phyloP scores from a whole-genome alignment of 2,113 vertebrate species.

The Ptychochromis oligacanthus region DNA sequence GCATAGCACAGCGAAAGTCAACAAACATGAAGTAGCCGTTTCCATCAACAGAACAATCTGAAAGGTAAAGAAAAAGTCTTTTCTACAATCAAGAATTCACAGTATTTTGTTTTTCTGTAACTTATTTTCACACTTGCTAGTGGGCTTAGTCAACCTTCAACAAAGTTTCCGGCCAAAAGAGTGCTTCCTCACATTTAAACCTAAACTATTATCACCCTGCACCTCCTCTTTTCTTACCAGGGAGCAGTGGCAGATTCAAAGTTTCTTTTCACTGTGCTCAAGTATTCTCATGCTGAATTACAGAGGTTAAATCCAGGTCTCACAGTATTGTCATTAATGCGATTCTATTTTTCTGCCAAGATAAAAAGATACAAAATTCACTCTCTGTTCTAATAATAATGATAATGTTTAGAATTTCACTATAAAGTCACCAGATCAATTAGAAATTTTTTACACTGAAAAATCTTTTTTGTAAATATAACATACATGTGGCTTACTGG shows the following conservation, averaged over 20 bases:
- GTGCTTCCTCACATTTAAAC: neutral
- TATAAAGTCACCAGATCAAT: neutral
- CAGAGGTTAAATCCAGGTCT: neutral
- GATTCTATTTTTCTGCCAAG: neutral
- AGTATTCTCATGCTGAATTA: neutral
- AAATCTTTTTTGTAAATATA: neutral
- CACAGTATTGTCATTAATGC: neutral
- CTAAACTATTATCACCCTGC: neutral
- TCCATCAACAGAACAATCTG: neutral
- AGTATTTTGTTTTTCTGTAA: neutral
- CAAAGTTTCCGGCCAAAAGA: neutral
- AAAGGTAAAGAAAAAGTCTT: neutral
- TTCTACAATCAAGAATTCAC: neutral
- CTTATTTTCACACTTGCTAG: neutral
- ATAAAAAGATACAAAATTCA: neutral
- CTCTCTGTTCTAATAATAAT: neutral
- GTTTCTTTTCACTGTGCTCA: neutral
- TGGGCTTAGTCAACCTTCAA: neutral
- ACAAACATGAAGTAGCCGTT: constrained; percentile 7
- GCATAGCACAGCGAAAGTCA: neutral
- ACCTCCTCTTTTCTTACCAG: neutral
- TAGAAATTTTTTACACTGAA: neutral
- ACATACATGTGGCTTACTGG: neutral
- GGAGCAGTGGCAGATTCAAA: neutral
- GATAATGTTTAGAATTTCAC: neutral